Evolutionary conservation across 2,888 invertebrate genomes (phyloP), one percentile per base, ranked within the genome.

Genomic region (Syrphus vitripennis): DNA sequence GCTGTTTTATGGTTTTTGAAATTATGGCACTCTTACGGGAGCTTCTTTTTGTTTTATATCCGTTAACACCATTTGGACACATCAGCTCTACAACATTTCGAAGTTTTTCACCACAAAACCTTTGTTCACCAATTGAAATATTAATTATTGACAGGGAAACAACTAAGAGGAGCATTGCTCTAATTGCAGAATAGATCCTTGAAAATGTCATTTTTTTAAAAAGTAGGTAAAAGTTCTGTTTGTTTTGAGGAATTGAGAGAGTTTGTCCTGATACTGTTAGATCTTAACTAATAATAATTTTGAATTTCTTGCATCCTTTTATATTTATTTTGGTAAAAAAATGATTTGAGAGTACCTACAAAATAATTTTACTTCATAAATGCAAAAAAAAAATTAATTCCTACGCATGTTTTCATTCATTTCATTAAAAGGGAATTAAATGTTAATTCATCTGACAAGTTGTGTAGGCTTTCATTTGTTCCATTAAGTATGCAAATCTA

Each of bases 401-500:
- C n/a, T n/a, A n/a, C n/a, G 34, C 12, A 34, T 34, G 9, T 34
- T 6, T 34, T 10, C 34, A 1, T 34, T 3, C 34, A 12, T 34
- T 10, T 2, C 10, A 10, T 34, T 34, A 34, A 9, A 34, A 10
- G 34, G 9, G 37, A 77, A 77, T 61, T 83, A 72, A 67, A 42
- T 45, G 31, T 69, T 48, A 79, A 63, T 78, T 55, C 65, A 75
- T 57, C 48, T 65, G 83, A 83, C 83, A 83, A 37, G 40, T 67
- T 70, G 29, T 74, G 55, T 78, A 48, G 74, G 65, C 74, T 83
- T 74, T n/a, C n/a, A 70, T 79, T 83, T 83, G 83, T 79, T 79
- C 42, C 57, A 74, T 83, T 83, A 83, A 83, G 79, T 83, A 83
- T 83, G 83, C 63, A 79, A 31, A 79, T 69, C 65, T 79, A 71